These are phyloP conservation scores for Bufo gargarizans DNA, from an alignment of 2,113 vertebrate species.

Conservation along the genomic window DNA sequence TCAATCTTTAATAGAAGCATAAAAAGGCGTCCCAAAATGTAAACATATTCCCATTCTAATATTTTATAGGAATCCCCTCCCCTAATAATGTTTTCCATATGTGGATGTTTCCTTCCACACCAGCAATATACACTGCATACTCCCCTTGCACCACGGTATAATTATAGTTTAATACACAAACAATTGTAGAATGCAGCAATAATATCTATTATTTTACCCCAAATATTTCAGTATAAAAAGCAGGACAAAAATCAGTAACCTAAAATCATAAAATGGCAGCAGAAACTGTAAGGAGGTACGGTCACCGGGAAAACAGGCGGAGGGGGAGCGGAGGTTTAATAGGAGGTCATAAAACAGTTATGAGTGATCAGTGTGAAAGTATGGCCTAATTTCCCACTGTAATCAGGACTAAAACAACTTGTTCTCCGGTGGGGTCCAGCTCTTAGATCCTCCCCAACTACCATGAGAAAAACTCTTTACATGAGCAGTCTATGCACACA, in stretches of 20 bases:
- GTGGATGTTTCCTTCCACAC: background rate
- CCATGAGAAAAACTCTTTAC: too few species aligned
- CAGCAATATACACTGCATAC: slow-evolving; percentile 15
- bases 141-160: background rate
- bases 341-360: too few species aligned
- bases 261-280: background rate
- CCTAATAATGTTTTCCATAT: background rate
- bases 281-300: too few species aligned
- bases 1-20: too few species aligned
- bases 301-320: too few species aligned
- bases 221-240: background rate
- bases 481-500: too few species aligned
- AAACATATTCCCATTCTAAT: background rate
- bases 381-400: too few species aligned
- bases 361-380: too few species aligned
- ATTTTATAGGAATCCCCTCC: background rate
- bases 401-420: too few species aligned
- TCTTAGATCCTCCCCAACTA: too few species aligned
- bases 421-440: too few species aligned
- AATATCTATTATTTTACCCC: background rate
- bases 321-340: background rate
- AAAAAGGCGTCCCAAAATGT: background rate
- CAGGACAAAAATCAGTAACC: background rate
- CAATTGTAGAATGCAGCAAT: background rate
- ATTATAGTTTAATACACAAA: background rate